Evolutionary conservation across 2,797 vertebrate species (phyloP).

Genomic region (Nasua narica): DNA sequence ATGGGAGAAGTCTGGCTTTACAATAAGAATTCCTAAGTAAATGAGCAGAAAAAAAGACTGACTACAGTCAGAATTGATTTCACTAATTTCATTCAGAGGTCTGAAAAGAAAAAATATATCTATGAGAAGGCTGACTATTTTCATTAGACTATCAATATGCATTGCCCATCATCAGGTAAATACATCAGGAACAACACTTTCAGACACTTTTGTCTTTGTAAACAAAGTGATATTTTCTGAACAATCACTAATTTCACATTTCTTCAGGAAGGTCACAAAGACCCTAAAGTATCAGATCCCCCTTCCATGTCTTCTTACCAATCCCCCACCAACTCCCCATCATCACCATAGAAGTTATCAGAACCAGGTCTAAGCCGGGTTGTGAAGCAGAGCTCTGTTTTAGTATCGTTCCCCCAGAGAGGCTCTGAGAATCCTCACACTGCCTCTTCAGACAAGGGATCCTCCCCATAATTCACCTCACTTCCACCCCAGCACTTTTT

Average conservation of each 20-base stretch:
- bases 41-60: slow-evolving; percentile 50
- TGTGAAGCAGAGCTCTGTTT: not conserved
- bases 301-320: not conserved
- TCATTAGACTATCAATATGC: not conserved
- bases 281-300: not conserved
- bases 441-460: not conserved
- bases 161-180: not conserved
- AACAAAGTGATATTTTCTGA: slow-evolving; percentile 18
- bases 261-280: not conserved
- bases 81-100: not conserved
- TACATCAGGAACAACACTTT: not conserved
- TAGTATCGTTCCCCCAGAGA: not conserved
- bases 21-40: slow-evolving; percentile 60
- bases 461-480: not conserved
- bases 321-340: not conserved
- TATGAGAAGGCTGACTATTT: not conserved
- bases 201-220: not conserved
- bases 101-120: not conserved
- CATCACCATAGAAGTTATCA: not conserved
- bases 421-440: not conserved
- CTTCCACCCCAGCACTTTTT: not conserved
- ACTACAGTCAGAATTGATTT: slow-evolving; percentile 38
- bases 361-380: no score
- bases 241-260: not conserved
- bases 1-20: slow-evolving; percentile 50